Evolutionary conservation across 2,797 vertebrate species (phyloP), one percentile per base, ranked within the genome.

Genomic region (Syngnathus rostellatus): DNA sequence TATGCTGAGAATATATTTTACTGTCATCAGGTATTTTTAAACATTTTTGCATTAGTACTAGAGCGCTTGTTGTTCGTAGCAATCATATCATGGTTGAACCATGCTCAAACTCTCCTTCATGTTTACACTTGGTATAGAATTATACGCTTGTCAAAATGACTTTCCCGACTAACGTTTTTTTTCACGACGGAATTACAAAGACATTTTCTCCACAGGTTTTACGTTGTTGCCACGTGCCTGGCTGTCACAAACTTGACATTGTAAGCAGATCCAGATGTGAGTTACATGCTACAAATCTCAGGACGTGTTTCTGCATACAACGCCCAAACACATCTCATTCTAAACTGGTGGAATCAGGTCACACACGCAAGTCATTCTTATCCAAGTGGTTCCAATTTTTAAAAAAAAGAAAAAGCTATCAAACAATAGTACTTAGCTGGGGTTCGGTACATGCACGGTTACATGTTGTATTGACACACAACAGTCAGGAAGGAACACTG

Each of bases 251-350:
- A 80, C 72, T 75, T 69, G 68, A 83, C 82, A 84, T 69, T 72
- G 68, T 78, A 85, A 90, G 75, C 76, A 81, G 68, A 81, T 81
- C 81, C 87, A 90, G 84, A 91, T 90, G 89, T 83, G 75, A 73
- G 77, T 74, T 84, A 83, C 84, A 84, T 88, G 88, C 70, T 85
- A 2, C 60, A 25, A 25, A 45, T 43, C 41, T 17, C 41, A 14
- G 14, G 60, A 25, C 40, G 48, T 72, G 60, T 51, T 77, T 75
- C 76, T 72, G 72, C 71, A 72, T 79, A 65, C 77, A 77, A 69
- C 75, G 77, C 71, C 72, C 80, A 67, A 81, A 83, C 83, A 81
- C 82, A 68, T 75, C 77, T 25, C 68, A 80, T 68, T 73, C 62
- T 64, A 77, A 80, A 75, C 79, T 77, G 78, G 63, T 77, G 68